A percentile compares a stretch with the other conserved stretches of the same genome.
Evolutionary conservation across 2,888 invertebrate species (phyloP).

Genomic region (Zele albiditarsus): DNA sequence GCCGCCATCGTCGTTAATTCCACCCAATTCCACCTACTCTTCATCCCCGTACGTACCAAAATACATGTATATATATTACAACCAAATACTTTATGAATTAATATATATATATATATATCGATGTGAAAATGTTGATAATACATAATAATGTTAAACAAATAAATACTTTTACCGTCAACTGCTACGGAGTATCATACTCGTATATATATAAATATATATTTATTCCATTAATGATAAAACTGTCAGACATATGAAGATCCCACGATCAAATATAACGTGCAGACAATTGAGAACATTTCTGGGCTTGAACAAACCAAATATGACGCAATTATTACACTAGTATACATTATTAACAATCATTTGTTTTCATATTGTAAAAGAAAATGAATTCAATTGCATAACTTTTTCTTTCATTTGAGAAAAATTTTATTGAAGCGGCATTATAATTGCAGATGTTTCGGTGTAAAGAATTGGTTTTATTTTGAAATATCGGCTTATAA

Average conservation of each 20-base stretch:
- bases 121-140: not conserved
- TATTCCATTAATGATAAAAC: not conserved
- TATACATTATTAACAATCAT: not conserved
- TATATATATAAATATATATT: not conserved
- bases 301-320: not conserved
- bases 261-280: not conserved
- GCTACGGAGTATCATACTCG: not conserved
- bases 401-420: not conserved
- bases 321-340: not conserved
- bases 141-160: not conserved
- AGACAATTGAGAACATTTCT: not conserved
- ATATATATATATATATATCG: not conserved
- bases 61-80: not conserved
- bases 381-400: not conserved
- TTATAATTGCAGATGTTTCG: too few species aligned
- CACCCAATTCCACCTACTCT: too few species aligned
- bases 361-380: not conserved
- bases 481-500: too few species aligned
- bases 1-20: slow-evolving; percentile 64
- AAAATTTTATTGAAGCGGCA: not conserved
- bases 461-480: too few species aligned
- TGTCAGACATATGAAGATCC: not conserved
- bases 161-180: not conserved
- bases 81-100: not conserved
- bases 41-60: not conserved